Percentiles rank a stretch among this genome's conserved stretches.
These are phyloP conservation scores for Blennius ocellaris DNA, from an alignment of 2,113 vertebrate genomes.

Conservation along the genomic window DNA sequence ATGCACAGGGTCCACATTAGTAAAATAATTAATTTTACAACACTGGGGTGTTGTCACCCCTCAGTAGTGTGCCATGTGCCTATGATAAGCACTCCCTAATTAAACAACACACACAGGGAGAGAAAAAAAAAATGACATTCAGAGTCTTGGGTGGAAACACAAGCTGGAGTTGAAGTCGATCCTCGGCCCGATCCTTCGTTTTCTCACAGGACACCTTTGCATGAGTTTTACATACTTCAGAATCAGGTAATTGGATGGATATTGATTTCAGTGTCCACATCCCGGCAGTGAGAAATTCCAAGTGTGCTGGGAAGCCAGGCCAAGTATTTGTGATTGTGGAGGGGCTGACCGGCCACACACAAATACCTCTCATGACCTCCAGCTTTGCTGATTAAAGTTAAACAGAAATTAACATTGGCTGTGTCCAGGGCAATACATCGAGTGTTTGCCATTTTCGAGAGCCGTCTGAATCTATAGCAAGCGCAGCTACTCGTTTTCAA, in stretches of 20 bases:
- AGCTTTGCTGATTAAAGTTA: background rate
- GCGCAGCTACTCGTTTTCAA: too few species aligned
- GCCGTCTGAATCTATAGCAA: too few species aligned
- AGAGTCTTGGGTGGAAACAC: conserved; percentile 59
- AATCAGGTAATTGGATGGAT: conserved; percentile 59
- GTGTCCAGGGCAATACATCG: too few species aligned
- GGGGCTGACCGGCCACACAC: background rate
- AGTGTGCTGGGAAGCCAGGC: conserved; percentile 12
- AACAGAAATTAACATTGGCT: background rate
- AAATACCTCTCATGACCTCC: background rate
- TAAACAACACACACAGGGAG: conserved; percentile 77
- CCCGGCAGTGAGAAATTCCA: conserved; percentile 21
- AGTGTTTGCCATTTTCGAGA: too few species aligned
- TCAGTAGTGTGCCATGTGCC: conserved; percentile 71
- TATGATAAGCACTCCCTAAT: conserved; percentile 89
- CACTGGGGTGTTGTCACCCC: conserved; percentile 84
- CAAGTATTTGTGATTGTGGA: conserved; percentile 3
- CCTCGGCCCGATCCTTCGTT: conserved; percentile 9
- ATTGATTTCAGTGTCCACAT: conserved; percentile 61
- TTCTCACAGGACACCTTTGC: conserved; percentile 50
- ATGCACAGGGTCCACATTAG: conserved; percentile 82
- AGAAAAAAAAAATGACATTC: conserved; percentile 76
- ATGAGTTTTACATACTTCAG: conserved; percentile 67
- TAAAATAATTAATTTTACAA: conserved; percentile 92
- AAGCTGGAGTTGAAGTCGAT: conserved; percentile 42